Evolutionary conservation across 2,113 vertebrate species (phyloP).

Genomic region (Neotoma lepida): DNA sequence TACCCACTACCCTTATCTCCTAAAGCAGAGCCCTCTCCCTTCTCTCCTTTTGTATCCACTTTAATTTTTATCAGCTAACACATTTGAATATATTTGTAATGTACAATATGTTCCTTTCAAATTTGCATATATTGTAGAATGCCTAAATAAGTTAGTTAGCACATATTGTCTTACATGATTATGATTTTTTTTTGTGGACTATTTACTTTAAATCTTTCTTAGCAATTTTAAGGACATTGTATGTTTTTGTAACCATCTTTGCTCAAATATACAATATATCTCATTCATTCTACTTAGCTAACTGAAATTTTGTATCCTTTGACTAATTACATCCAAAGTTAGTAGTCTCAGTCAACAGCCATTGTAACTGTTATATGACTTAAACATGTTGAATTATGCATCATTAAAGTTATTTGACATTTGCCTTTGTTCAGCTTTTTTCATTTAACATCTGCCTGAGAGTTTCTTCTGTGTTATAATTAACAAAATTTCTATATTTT

Average conservation of each 20-base stretch:
- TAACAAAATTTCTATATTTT: background rate
- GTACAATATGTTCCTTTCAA: background rate
- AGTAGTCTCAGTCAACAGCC: background rate
- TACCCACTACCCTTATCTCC: background rate
- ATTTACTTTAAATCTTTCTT: background rate
- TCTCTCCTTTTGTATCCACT: background rate
- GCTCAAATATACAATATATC: background rate
- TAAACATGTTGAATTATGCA: background rate
- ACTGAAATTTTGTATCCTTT: background rate
- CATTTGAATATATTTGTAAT: background rate
- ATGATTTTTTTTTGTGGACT: background rate
- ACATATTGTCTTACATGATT: background rate
- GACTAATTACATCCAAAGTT: background rate
- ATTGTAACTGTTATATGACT: background rate
- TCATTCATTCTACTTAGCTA: background rate
- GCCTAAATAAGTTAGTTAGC: background rate
- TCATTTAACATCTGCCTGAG: background rate
- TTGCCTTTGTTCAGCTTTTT: background rate
- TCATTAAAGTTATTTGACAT: background rate
- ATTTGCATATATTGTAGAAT: background rate
- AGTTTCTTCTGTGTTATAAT: background rate
- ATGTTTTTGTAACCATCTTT: background rate
- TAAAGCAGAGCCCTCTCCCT: background rate
- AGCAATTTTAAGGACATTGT: background rate
- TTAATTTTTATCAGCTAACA: background rate